phyloP scores from a whole-genome alignment of 2,888 invertebrate genomes.

The Pasiphila rectangulata region DNA sequence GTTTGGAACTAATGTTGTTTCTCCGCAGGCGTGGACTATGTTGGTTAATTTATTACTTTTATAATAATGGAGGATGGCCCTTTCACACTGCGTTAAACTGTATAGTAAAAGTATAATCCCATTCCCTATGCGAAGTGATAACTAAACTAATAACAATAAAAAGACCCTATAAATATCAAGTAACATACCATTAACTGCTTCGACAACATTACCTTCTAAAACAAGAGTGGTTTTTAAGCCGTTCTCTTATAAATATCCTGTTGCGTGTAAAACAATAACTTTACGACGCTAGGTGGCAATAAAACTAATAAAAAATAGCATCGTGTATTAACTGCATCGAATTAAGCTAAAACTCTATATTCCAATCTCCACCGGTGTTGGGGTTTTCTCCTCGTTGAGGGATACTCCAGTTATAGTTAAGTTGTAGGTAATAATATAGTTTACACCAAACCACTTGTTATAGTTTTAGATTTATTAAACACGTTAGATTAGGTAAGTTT shows the following conservation, averaged over 20 bases:
- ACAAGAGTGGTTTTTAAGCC: slow-evolving; percentile 18
- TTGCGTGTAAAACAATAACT: slow-evolving; percentile 36
- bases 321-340: slow-evolving; percentile 49
- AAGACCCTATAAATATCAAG: slow-evolving; percentile 24
- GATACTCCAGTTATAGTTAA: too few relatives aligned
- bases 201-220: slow-evolving; percentile 21
- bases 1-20: slow-evolving; percentile 44
- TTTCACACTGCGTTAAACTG: slow-evolving; percentile 40
- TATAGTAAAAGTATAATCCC: slow-evolving; percentile 21
- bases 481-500: too few relatives aligned
- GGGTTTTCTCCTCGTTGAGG: too few relatives aligned
- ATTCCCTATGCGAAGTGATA: slow-evolving; percentile 20
- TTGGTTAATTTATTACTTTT: slow-evolving; percentile 30
- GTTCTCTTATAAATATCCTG: slow-evolving; percentile 14
- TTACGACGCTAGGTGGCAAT: slow-evolving; percentile 47
- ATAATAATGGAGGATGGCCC: slow-evolving; percentile 38
- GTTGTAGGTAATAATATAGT: too few relatives aligned
- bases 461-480: too few relatives aligned
- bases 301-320: slow-evolving; percentile 60
- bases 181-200: slow-evolving; percentile 22
- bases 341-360: slow-evolving; percentile 56
- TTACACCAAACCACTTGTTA: too few relatives aligned
- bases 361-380: slow-evolving; percentile 45
- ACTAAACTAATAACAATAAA: slow-evolving; percentile 27
- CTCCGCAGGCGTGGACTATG: slow-evolving; percentile 51